Base-by-base conservation (phyloP, 2,113 vertebrate genomes). In the Otolemur garnettii region DNA sequence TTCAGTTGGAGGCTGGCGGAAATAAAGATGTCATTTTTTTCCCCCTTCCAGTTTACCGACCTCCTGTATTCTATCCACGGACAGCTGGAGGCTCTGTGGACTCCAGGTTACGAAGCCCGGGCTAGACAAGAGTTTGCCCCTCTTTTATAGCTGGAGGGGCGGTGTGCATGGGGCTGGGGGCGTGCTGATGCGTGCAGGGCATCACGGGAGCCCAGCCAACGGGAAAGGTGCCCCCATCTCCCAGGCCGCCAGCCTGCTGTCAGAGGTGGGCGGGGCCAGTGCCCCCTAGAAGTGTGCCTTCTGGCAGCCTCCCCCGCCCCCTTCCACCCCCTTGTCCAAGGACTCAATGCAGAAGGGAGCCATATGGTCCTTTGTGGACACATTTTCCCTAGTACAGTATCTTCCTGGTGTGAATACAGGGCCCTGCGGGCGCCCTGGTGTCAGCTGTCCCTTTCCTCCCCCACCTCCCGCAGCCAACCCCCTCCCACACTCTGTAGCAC, bases 291-390 rank as follows among this genome's bases (percentile, higher is more conserved):
- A 97, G 97, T 90, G 97, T 98, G 97, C 97, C 95, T 98, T 95
- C 96, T 97, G 97, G 97, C 97, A 87, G 96, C 96, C 59, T 93
- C 93, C 92, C 87, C 94, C 35, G 0, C 89, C 96, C 93, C 88
- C 33, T 83, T 17, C 85, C n/a, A 77, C 74, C 78, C 87, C 64
- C 89, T 97, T 95, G 95, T 97, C 96, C 95, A 92, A 95, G 96
- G 97, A 80, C 93, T 97, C 92, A 30, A 1, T 96, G 90, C 97
- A 97, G 97, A 98, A 97, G 96, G 97, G 84, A 94, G 97, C 96
- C 97, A 98, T 98, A 97, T 98, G 97, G 97, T 95, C 97, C 95
- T 98, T 97, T 98, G 97, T 98, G 94, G 96, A 66, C 93, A 90
- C 93, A 35, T 83, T 96, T 92, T 77, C 90, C 91, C 94, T 19